phyloP scores from a whole-genome alignment of 2,888 invertebrate species.

The Congeria kusceri region DNA sequence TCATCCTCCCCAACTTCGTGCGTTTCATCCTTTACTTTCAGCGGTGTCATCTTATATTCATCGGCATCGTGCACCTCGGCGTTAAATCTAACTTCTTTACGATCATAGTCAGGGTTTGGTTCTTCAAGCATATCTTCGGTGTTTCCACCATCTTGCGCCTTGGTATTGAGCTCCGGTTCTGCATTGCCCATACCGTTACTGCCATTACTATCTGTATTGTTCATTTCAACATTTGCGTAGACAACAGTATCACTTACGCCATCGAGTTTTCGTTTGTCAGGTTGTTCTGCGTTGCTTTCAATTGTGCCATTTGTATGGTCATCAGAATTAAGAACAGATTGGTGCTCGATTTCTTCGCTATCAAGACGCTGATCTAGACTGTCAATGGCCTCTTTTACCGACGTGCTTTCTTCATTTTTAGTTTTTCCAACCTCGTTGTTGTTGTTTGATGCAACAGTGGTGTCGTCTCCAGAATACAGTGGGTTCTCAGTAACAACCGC shows the following conservation, averaged over 20 bases:
- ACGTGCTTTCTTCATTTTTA: not conserved
- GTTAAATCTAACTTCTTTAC: conserved; percentile 73
- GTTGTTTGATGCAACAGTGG: not conserved
- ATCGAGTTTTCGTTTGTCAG: not conserved
- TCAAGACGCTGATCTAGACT: conserved; percentile 53
- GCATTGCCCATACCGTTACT: not conserved
- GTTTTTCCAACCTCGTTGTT: not conserved
- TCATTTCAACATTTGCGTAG: conserved; percentile 21
- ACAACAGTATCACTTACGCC: conserved; percentile 2
- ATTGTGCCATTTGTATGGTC: not conserved
- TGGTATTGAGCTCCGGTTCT: not conserved
- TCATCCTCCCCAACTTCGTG: too few relatives aligned
- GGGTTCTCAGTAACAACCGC: not conserved
- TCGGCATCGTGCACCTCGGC: conserved; percentile 62
- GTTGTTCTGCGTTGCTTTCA: not conserved
- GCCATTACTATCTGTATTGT: conserved; percentile 8
- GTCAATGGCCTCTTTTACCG: conserved; percentile 45
- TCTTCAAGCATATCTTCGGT: conserved; percentile 46
- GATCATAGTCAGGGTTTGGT: conserved; percentile 74
- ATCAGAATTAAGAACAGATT: not conserved
- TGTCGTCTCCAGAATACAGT: not conserved
- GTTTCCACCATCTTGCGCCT: not conserved
- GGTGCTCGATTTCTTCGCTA: conserved; percentile 31
- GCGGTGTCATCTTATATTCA: conserved; percentile 60
- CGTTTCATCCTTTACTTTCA: conserved; percentile 28